phyloP scores from a whole-genome alignment of 1,140 invertebrate genomes.

The Goniozus legneri region DNA sequence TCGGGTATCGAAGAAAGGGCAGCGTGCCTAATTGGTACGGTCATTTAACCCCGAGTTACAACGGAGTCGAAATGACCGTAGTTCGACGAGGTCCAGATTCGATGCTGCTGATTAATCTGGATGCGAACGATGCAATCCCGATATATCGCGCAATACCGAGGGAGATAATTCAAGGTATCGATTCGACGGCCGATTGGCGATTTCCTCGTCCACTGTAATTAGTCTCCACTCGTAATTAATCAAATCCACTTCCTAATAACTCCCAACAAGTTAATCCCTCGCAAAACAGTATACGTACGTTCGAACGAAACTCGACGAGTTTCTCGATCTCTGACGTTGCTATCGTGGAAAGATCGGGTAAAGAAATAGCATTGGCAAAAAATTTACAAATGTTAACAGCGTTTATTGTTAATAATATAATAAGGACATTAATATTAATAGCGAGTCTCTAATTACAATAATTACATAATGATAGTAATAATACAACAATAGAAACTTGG shows the following conservation, averaged over 20 bases:
- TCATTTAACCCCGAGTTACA: constrained; percentile 38
- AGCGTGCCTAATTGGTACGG: constrained; percentile 40
- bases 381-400: constrained; percentile 57
- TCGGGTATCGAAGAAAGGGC: no score
- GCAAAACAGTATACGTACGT: no score
- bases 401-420: constrained; percentile 51
- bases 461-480: constrained; percentile 52
- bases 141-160: not conserved
- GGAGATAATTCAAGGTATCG: not conserved
- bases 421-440: constrained; percentile 42
- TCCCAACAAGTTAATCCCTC: no score
- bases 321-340: no score
- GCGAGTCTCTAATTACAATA: constrained; percentile 53
- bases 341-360: no score
- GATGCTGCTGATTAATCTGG: constrained; percentile 22
- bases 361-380: no score
- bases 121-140: not conserved
- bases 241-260: no score
- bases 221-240: no score
- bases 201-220: no score
- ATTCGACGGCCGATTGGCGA: no score
- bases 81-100: constrained; percentile 22
- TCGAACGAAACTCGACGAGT: no score
- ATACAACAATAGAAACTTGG: constrained; percentile 50
- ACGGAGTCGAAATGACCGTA: constrained; percentile 1